phyloP scores from a whole-genome alignment of 37 sponge, comb jelly and placozoan species.

The Ianthella basta region DNA sequence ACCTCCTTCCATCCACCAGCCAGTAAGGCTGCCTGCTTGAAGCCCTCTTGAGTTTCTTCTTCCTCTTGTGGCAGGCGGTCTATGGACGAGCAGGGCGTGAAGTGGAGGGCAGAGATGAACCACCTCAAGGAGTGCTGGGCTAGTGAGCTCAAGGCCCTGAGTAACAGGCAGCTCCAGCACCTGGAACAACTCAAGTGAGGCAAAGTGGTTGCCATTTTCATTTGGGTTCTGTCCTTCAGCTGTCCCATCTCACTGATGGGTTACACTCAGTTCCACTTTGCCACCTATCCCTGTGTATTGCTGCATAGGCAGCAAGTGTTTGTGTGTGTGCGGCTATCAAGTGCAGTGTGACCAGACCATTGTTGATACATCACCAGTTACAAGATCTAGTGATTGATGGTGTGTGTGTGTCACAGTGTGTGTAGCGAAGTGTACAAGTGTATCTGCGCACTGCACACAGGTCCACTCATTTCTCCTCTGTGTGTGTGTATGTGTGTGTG shows the following conservation, averaged over 20 bases:
- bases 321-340: too few relatives aligned
- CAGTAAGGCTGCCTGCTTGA: background rate
- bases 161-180: background rate
- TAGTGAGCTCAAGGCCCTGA: background rate
- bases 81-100: conserved; percentile 35
- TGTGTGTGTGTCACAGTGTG: too few relatives aligned
- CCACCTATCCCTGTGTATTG: too few relatives aligned
- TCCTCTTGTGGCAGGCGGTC: background rate
- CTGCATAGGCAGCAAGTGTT: too few relatives aligned
- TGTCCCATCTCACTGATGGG: too few relatives aligned
- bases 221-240: too few relatives aligned
- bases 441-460: background rate
- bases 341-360: too few relatives aligned
- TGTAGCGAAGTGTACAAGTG: background rate
- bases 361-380: too few relatives aligned
- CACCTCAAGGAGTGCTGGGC: background rate
- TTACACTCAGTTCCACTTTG: too few relatives aligned
- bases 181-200: conserved; percentile 32
- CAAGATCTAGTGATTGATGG: too few relatives aligned
- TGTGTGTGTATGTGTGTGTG: background rate
- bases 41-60: background rate
- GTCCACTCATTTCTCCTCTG: background rate
- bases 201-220: too few relatives aligned
- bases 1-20: background rate
- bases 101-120: background rate